Evolutionary conservation across 2,797 vertebrate genomes (phyloP).

Genomic region (Sciurus carolinensis): DNA sequence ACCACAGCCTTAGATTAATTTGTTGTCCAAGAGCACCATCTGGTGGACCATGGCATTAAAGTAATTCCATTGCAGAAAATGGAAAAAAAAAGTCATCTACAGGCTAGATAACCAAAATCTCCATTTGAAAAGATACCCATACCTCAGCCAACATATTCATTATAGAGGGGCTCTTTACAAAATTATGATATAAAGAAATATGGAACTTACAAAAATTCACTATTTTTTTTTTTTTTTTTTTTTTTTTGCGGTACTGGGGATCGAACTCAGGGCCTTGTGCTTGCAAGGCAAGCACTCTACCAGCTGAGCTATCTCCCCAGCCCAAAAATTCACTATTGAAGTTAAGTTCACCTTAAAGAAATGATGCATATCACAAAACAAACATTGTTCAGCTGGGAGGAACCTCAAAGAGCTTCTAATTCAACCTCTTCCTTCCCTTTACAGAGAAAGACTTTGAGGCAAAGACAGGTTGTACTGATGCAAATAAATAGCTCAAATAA

Average conservation of each 20-base stretch:
- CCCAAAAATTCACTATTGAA: constrained; percentile 40
- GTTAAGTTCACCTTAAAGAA: constrained; percentile 43
- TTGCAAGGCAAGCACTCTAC: too few species aligned
- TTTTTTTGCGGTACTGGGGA: too few species aligned
- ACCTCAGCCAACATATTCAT: neutral
- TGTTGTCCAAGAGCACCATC: constrained; percentile 87
- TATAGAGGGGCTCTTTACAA: neutral
- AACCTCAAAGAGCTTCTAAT: neutral
- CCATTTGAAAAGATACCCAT: constrained; percentile 24
- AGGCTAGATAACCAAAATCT: constrained; percentile 16
- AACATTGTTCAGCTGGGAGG: constrained; percentile 36
- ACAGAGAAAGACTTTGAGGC: neutral
- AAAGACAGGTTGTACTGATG: neutral
- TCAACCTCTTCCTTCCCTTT: constrained; percentile 11
- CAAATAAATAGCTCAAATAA: constrained; percentile 12
- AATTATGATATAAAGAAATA: constrained; percentile 50
- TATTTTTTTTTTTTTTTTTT: neutral
- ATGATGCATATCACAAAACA: neutral
- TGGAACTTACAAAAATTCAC: constrained; percentile 37
- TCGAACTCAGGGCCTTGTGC: too few species aligned
- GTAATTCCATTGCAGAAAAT: neutral
- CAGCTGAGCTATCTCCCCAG: too few species aligned
- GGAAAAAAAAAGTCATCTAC: neutral
- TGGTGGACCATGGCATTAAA: constrained; percentile 82
- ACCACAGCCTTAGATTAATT: constrained; percentile 54